phyloP scores from a whole-genome alignment of 2,888 invertebrate genomes.

The Tinea trinotella region DNA sequence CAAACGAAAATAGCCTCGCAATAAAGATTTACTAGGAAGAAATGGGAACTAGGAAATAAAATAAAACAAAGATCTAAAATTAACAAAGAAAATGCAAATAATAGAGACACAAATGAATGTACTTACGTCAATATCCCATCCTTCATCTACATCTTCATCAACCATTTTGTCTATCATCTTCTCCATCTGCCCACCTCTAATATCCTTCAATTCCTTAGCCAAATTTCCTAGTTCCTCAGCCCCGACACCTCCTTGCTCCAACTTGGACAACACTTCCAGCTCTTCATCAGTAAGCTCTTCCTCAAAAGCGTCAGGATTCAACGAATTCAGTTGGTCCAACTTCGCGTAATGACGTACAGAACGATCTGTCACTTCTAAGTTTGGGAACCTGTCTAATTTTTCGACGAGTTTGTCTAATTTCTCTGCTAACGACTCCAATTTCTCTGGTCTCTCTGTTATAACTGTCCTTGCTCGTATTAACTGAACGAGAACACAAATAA shows the following conservation, averaged over 20 bases:
- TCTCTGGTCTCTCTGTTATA: conserved; percentile 40
- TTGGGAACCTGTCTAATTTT: conserved; percentile 45
- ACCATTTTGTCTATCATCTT: background rate
- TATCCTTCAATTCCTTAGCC: conserved; percentile 44
- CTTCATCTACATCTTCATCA: conserved; percentile 12
- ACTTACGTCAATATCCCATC: conserved; percentile 7
- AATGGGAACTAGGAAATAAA: no score
- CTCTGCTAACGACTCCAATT: conserved; percentile 34
- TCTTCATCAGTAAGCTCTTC: conserved; percentile 45
- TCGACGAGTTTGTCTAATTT: conserved; percentile 45
- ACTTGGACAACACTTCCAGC: conserved; percentile 45
- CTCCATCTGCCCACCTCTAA: conserved; percentile 30
- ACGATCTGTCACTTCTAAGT: conserved; percentile 19
- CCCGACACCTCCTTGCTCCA: conserved; percentile 49
- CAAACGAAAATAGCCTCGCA: no score
- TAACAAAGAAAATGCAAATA: no score
- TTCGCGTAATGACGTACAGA: conserved; percentile 30
- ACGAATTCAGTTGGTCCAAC: conserved; percentile 44
- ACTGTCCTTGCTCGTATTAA: conserved; percentile 33
- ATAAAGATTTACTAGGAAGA: no score
- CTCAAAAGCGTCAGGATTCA: conserved; percentile 30
- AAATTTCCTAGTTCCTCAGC: conserved; percentile 45
- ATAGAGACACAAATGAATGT: no score
- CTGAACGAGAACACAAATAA: conserved; percentile 36
- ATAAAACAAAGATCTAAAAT: no score